phyloP scores from a whole-genome alignment of 2,113 vertebrate species.

The Ploceus nigricollis region DNA sequence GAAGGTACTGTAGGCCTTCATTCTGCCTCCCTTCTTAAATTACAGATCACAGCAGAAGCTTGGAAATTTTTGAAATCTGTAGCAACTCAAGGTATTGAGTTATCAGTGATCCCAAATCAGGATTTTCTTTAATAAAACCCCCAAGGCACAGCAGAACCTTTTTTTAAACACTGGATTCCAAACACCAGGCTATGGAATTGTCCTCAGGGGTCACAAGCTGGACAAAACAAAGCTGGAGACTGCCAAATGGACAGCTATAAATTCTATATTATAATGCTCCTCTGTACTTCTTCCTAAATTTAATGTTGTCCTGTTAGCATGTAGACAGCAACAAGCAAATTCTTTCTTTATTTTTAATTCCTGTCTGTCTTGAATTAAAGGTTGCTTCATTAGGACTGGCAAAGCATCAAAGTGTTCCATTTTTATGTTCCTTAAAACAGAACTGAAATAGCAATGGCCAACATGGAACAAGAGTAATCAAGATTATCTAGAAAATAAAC shows the following conservation, averaged over 20 bases:
- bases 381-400: not conserved
- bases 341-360: not conserved
- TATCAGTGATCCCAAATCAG: not conserved
- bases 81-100: not conserved
- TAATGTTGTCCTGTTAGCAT: not conserved
- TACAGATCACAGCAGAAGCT: not conserved
- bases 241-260: not conserved
- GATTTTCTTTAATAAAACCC: not conserved
- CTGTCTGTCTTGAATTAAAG: not conserved
- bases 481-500: not conserved
- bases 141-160: fast-evolving
- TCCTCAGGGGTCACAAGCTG: not conserved
- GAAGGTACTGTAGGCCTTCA: not conserved
- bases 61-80: not conserved
- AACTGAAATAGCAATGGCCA: not conserved
- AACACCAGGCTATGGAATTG: not conserved
- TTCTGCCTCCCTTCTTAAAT: not conserved
- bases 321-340: not conserved
- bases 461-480: not conserved
- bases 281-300: not conserved
- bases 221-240: not conserved
- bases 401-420: not conserved
- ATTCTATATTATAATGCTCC: not conserved
- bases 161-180: not conserved
- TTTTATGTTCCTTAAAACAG: not conserved